Base-by-base conservation (phyloP, 2,797 vertebrate species). In the Scarus forsteni region DNA sequence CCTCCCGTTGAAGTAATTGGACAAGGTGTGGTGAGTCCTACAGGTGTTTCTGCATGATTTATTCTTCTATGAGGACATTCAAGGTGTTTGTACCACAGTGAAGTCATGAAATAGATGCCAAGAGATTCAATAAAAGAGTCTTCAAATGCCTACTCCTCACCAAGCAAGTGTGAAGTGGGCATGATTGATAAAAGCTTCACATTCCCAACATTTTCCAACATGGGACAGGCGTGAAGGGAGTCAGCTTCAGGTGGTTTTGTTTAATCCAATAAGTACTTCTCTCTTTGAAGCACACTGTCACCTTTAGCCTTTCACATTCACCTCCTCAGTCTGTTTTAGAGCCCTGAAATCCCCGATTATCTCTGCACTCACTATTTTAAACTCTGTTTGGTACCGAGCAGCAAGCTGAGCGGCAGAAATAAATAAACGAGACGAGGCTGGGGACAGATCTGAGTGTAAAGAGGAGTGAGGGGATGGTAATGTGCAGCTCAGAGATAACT, bases 401-500 rank as follows among this genome's bases (percentile, higher is more conserved):
- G 10, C 42, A 19, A 14, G 44, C 44, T 55, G 66, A 68, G 19
- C 44, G 50, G 63, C 40, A 35, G n/a, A 43, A 15, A 27, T n/a
- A 19, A 15, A 36, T 38, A 52, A 40, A n/a, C 13, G 11, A 18
- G 34, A 19, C 7, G 15, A 14, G 12, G 45, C 39, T 45, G 9
- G 16, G 18, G 42, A 42, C 10, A 9, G 0, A 0, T 40, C 38
- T 65, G 7, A 46, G 34, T 53, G 49, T 8, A 27, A 27, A 27
- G 43, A 13, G 52, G 0, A 1, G n/a, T 12, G 27, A 27, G 10
- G 4, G 40, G 49, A 60, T 51, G n/a, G 14, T 46, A 10, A 55
- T 46, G 52, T 78, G 69, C 53, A 42, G 40, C n/a, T 0, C 2
- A 60, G 13, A 79, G 51, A 79, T 69, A 73, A 68, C 40, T 8